A percentile compares a stretch with the other conserved stretches of the same genome.
These are phyloP conservation scores for Torymus aiolomorphi DNA, from an alignment of 2,888 invertebrate species.

Conservation along the genomic window DNA sequence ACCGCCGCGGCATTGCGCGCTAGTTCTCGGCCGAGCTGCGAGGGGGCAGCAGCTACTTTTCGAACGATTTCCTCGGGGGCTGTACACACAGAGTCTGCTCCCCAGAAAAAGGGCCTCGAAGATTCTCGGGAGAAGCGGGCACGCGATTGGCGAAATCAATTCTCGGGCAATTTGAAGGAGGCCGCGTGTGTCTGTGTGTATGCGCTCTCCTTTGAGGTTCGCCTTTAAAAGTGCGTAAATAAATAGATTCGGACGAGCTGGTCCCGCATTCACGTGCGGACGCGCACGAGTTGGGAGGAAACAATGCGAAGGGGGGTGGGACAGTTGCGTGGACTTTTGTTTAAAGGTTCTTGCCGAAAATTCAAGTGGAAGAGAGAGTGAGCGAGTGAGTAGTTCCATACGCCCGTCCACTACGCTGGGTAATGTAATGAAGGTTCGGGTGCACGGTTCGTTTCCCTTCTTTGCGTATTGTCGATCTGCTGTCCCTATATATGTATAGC, in stretches of 20 bases:
- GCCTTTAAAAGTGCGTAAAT: constrained; percentile 72
- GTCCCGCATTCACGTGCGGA: not conserved
- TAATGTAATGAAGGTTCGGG: too few species aligned
- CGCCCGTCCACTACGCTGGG: too few species aligned
- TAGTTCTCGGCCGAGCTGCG: not conserved
- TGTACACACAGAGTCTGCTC: too few species aligned
- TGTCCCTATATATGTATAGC: too few species aligned
- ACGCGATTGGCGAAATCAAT: constrained; percentile 70
- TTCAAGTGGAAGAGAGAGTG: constrained; percentile 3
- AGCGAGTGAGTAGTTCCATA: too few species aligned
- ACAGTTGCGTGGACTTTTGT: not conserved
- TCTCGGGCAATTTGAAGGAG: constrained; percentile 66
- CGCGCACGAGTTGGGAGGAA: not conserved
- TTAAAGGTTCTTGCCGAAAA: constrained; percentile 1
- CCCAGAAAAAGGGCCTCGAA: not conserved
- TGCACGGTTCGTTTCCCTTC: too few species aligned
- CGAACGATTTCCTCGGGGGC: constrained; percentile 23
- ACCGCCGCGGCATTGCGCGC: not conserved
- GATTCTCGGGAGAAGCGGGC: not conserved
- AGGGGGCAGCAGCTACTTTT: constrained; percentile 50
- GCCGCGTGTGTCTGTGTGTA: constrained; percentile 59
- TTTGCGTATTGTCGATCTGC: too few species aligned
- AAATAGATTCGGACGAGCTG: constrained; percentile 69
- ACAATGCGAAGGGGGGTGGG: constrained; percentile 18
- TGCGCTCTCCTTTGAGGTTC: too few species aligned